Evolutionary conservation across 2,113 vertebrate genomes (phyloP), one percentile per base, ranked within the genome.

Genomic region (Hemicordylus capensis): DNA sequence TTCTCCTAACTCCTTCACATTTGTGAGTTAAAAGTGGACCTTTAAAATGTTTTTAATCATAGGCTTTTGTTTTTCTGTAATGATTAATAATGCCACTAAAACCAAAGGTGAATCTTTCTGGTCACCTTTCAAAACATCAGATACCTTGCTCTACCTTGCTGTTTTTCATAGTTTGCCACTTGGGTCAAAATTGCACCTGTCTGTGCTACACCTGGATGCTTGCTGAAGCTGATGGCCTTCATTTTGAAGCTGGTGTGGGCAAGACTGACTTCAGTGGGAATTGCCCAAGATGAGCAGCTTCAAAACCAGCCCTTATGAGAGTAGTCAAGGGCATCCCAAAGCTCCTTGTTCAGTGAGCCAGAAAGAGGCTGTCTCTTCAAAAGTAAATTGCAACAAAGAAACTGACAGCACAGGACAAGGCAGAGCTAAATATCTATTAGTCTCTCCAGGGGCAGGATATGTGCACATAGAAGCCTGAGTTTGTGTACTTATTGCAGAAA

Each of bases 41-140:
- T 12, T 85, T n/a, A 24, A 31, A 61, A 31, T 51, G 0, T 59
- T 86, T 26, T 22, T 26, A 69, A 83, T 7, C 8, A 0, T 51
- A 31, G 48, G 34, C 20, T 19, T 70, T 70, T 44, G 74, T 31
- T 63, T 80, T 12, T 70, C 2, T 54, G 63, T 61, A 34, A 48
- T 83, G 83, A 46, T 67, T 61, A 87, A 37, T 72, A 88, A 85
- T 80, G 12, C 26, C 74, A 84, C 28, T 44, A 67, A 85, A 90
- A 88, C n/a, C 72, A 86, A 74, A 59, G 73, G n/a, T 79, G 37
- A 31, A 37, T 77, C 66, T 56, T 22, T 14, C 83, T 48, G 42
- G 12, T 20, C 46, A 1, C 37, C 51, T 82, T 80, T 37, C 6
- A 31, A 37, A 89, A 85, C 4, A 85, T 64, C 58, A n/a, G 56